Evolutionary conservation across 2,888 invertebrate species (phyloP).

Genomic region (Drosophila testacea): DNA sequence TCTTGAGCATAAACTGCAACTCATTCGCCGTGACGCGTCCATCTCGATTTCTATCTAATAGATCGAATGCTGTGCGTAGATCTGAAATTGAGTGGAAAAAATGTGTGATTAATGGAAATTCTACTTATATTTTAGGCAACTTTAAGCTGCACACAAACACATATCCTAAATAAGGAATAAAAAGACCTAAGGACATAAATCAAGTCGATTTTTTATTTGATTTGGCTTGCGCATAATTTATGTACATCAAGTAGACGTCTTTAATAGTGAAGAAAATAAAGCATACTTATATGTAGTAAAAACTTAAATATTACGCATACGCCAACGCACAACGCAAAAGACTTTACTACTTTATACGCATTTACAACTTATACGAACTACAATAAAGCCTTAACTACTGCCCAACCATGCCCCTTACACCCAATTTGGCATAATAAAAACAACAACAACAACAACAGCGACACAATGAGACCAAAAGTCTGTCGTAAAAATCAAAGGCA

Average conservation of each 20-base stretch:
- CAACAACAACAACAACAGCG: background rate
- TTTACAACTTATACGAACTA: conserved; percentile 29
- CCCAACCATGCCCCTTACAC: conserved; percentile 14
- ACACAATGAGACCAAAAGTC: conserved; percentile 19
- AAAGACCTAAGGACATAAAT: conserved; percentile 2
- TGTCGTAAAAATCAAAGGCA: conserved; percentile 54
- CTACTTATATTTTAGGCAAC: background rate
- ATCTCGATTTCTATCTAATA: conserved; percentile 92
- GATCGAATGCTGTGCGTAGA: conserved; percentile 91
- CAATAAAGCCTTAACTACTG: conserved; percentile 46
- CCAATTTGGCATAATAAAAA: conserved; percentile 8
- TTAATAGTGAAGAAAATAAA: background rate
- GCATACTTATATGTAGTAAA: background rate
- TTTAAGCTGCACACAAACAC: background rate
- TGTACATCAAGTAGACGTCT: background rate
- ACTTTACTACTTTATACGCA: background rate
- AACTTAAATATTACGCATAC: conserved; percentile 39
- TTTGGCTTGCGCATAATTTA: conserved; percentile 8
- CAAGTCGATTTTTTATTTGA: conserved; percentile 3
- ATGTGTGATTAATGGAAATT: background rate
- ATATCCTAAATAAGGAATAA: background rate
- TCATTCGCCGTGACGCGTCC: conserved; percentile 91
- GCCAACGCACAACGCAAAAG: conserved; percentile 23
- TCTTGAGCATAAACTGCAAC: conserved; percentile 91
- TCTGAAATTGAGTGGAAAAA: conserved; percentile 86